Percentiles rank a stretch among this genome's conserved stretches.
phyloP scores from a whole-genome alignment of 2,113 vertebrate genomes.

The Equus quagga region DNA sequence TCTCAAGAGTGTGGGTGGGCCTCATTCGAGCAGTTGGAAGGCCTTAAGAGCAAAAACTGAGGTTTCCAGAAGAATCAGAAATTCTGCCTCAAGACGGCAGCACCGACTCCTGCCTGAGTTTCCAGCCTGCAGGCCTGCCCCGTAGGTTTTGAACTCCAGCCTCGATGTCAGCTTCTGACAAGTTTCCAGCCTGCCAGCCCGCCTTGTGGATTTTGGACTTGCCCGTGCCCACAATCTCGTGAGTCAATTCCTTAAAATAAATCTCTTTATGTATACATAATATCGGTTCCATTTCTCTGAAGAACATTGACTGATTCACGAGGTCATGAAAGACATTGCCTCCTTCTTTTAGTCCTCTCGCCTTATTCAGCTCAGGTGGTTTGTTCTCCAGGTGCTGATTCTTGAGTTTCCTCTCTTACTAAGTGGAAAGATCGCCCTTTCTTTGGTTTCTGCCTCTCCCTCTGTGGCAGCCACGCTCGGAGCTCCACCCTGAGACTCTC shows the following conservation, averaged over 20 bases:
- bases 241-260: neutral
- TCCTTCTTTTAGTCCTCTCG: too few species aligned
- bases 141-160: neutral
- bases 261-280: neutral
- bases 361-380: fast-evolving
- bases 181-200: neutral
- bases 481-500: neutral
- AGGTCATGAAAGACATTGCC: neutral
- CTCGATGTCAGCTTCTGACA: too few species aligned
- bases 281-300: neutral
- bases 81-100: neutral
- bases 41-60: fast-evolving
- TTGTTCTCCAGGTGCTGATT: neutral
- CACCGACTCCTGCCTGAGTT: neutral
- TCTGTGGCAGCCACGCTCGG: neutral
- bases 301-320: neutral
- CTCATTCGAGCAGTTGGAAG: neutral
- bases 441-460: neutral
- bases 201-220: neutral
- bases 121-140: neutral
- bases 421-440: too few species aligned
- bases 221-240: fast-evolving
- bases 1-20: neutral
- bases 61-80: neutral
- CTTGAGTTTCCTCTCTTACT: neutral